These are phyloP conservation scores for Megathymus violae DNA, from an alignment of 1,140 invertebrate species.

Conservation along the genomic window DNA sequence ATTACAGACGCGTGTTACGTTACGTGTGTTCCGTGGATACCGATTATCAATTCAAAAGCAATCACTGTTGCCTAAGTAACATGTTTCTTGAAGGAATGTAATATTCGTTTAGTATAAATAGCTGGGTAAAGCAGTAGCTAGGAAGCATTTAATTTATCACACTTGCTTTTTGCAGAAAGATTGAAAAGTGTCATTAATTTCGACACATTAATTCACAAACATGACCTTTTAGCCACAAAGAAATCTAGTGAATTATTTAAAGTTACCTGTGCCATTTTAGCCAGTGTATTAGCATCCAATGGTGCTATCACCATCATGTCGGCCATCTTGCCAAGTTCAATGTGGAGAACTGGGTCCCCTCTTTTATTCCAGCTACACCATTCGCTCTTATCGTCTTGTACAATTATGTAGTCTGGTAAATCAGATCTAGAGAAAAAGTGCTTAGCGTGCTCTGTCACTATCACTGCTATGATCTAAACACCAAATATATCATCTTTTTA, in stretches of 20 bases:
- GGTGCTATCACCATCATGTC: constrained; percentile 97
- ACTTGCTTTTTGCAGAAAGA: no score
- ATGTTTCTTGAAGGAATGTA: no score
- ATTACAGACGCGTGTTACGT: no score
- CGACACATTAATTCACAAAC: constrained; percentile 12
- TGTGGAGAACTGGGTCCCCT: constrained; percentile 98
- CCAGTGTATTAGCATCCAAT: constrained; percentile 98
- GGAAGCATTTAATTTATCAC: no score
- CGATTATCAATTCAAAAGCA: no score
- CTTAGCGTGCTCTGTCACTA: constrained; percentile 92
- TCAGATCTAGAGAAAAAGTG: constrained; percentile 92
- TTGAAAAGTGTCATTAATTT: no score
- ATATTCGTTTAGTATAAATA: no score
- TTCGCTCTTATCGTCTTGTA: constrained; percentile 94
- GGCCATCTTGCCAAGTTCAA: constrained; percentile 98
- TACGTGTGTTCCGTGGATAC: no score
- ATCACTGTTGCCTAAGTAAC: no score
- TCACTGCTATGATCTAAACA: constrained; percentile 81
- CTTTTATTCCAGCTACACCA: constrained; percentile 96
- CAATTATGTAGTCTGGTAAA: constrained; percentile 84
- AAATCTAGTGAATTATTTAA: no score
- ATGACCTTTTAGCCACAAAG: constrained; percentile 20
- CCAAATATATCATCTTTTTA: neutral
- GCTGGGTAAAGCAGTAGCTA: no score
- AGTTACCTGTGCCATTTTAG: constrained; percentile 93